phyloP scores from a whole-genome alignment of 2,797 vertebrate genomes.

The Labroides dimidiatus region DNA sequence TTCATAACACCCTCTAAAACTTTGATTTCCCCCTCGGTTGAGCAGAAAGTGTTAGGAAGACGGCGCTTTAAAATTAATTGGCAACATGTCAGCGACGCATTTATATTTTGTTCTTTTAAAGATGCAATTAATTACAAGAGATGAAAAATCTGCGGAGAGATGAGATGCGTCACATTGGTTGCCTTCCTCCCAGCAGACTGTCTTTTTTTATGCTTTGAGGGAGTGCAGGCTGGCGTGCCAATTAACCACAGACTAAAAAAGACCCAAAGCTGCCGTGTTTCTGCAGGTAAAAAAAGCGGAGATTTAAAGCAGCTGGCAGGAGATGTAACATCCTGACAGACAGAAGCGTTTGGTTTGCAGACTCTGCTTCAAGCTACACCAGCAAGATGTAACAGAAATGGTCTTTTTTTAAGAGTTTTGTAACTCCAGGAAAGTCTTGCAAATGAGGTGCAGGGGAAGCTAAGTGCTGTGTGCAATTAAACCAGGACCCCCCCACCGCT shows the following conservation, averaged over 20 bases:
- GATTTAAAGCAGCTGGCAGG: slow-evolving; percentile 66
- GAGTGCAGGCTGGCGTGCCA: slow-evolving; percentile 69
- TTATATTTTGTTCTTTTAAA: slow-evolving; percentile 82
- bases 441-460: slow-evolving; percentile 53
- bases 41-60: slow-evolving; percentile 61
- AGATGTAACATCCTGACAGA: slow-evolving; percentile 49
- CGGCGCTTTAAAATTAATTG: slow-evolving; percentile 78
- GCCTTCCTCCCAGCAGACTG: slow-evolving; percentile 65
- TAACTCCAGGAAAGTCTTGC: slow-evolving; percentile 63
- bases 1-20: slow-evolving; percentile 70
- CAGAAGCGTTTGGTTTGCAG: slow-evolving; percentile 47
- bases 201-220: slow-evolving; percentile 58
- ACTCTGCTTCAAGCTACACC: slow-evolving; percentile 55
- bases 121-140: slow-evolving; percentile 78
- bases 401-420: slow-evolving; percentile 68
- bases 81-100: slow-evolving; percentile 70
- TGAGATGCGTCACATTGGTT: slow-evolving; percentile 49
- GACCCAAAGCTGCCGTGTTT: slow-evolving; percentile 56
- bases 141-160: slow-evolving; percentile 74
- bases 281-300: slow-evolving; percentile 68
- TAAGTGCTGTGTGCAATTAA: slow-evolving; percentile 20
- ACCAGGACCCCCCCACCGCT: slow-evolving; percentile 2
- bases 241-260: slow-evolving; percentile 75
- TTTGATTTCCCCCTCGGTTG: slow-evolving; percentile 72
- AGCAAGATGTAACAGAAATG: slow-evolving; percentile 57